A percentile compares a stretch with the other conserved stretches of the same genome.
Conservation (phyloP, 2,888 invertebrate species). For the Lasius fuliginosus region DNA sequence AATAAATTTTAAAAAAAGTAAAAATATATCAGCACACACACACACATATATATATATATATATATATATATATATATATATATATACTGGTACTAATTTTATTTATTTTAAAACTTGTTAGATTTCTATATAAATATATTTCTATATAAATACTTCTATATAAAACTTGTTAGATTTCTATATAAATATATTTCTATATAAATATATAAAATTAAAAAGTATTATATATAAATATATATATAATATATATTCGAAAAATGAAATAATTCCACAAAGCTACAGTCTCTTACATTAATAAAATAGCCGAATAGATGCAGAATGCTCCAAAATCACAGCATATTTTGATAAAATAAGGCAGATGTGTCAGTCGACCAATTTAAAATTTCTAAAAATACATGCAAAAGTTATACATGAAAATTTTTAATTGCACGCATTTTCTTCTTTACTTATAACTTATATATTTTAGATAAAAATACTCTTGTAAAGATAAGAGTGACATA, state of each 20-base stretch:
- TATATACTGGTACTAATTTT: too few species aligned
- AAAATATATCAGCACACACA: neutral
- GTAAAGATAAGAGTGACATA: neutral
- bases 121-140: too few species aligned
- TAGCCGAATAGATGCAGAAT: neutral
- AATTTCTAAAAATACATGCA: neutral
- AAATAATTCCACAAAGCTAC: neutral
- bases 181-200: neutral
- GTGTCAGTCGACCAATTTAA: neutral
- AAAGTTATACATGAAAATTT: neutral
- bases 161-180: neutral
- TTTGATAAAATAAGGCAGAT: neutral
- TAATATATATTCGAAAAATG: neutral
- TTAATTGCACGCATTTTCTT: neutral
- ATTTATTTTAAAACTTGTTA: too few species aligned
- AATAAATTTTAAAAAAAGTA: neutral
- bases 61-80: too few species aligned
- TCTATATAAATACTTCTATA: too few species aligned
- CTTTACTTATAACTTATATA: neutral
- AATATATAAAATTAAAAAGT: too few species aligned
- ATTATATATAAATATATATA: too few species aligned
- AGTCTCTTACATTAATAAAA: neutral
- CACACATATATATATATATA: too few species aligned
- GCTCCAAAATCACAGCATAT: neutral
- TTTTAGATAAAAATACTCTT: neutral